These are phyloP conservation scores for Stomorhina lunata DNA, from an alignment of 2,888 invertebrate genomes.

Conservation along the genomic window DNA sequence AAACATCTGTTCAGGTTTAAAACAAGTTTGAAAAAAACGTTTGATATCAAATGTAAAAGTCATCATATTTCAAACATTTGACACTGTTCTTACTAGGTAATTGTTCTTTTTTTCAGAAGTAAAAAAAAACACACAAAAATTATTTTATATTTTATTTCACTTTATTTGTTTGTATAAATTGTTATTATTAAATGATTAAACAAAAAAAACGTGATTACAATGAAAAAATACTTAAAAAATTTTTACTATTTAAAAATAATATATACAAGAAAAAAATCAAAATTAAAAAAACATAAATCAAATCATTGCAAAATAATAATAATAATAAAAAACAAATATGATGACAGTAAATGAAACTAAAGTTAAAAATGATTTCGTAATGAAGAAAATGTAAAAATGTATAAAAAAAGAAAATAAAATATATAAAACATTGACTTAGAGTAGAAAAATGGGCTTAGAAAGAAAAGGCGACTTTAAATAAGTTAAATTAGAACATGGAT, in stretches of 20 bases:
- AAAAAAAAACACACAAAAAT: neutral
- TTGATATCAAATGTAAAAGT: no score
- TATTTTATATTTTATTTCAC: constrained; percentile 29
- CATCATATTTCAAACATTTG: neutral
- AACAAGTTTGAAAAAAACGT: no score
- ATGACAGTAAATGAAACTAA: constrained; percentile 2
- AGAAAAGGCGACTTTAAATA: constrained; percentile 27
- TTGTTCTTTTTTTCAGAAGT: constrained; percentile 38
- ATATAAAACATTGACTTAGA: constrained; percentile 62
- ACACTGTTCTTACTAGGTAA: no score
- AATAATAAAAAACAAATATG: constrained; percentile 58
- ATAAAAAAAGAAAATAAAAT: constrained; percentile 12
- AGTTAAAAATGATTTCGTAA: constrained; percentile 24
- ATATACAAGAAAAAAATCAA: constrained; percentile 72
- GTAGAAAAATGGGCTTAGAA: constrained; percentile 15
- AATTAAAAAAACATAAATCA: constrained; percentile 22
- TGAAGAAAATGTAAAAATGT: constrained; percentile 22
- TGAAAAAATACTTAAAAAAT: constrained; percentile 63
- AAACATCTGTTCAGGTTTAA: no score
- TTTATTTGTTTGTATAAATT: constrained; percentile 48
- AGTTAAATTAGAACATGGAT: constrained; percentile 23
- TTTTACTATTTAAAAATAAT: constrained; percentile 77
- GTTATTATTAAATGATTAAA: constrained; percentile 43
- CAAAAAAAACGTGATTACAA: constrained; percentile 48
- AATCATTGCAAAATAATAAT: constrained; percentile 29